These are phyloP conservation scores for Oreochromis aureus DNA, from an alignment of 2,113 vertebrate species.

Conservation along the genomic window DNA sequence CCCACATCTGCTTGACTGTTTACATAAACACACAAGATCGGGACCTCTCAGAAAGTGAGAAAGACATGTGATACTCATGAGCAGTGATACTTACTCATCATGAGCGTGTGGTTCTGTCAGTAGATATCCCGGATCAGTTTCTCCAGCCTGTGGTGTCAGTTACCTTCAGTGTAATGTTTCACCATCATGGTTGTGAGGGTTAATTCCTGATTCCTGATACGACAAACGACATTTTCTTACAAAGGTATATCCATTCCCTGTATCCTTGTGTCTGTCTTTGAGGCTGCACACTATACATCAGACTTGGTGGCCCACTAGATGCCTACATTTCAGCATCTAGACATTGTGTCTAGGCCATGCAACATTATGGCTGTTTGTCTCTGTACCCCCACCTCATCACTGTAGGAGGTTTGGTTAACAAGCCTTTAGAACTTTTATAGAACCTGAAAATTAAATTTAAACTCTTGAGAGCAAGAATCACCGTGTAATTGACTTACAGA, in stretches of 20 bases:
- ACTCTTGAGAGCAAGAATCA: not conserved
- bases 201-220: conserved; percentile 30
- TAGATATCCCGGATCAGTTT: conserved; percentile 48
- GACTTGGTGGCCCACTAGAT: not conserved
- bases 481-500: not conserved
- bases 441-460: not conserved
- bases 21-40: conserved; percentile 15
- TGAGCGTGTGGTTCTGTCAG: not conserved
- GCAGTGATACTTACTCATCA: not conserved
- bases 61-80: not conserved
- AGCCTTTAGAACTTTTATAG: not conserved
- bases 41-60: not conserved
- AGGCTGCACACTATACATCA: not conserved
- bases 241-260: not conserved
- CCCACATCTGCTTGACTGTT: conserved; percentile 25
- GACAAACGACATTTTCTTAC: conserved; percentile 13
- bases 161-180: conserved; percentile 52
- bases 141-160: conserved; percentile 28
- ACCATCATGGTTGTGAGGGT: conserved; percentile 22
- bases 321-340: not conserved
- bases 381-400: not conserved
- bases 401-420: not conserved
- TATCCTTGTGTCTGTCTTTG: not conserved
- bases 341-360: not conserved
- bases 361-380: not conserved